Conservation (phyloP, 2,888 invertebrate genomes). For the Lymantria monacha region DNA sequence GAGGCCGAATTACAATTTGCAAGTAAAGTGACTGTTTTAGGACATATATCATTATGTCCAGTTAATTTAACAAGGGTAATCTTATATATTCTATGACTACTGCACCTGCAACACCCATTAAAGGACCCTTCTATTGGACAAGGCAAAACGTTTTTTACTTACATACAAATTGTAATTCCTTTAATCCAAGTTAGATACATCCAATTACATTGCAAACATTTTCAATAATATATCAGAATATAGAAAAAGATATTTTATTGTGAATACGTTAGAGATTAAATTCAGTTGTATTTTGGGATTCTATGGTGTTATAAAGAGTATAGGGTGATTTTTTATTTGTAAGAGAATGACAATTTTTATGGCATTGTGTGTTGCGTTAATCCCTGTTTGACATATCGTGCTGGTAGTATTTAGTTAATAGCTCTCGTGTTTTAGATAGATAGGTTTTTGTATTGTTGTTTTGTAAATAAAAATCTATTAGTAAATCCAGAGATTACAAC, state of each 20-base stretch:
- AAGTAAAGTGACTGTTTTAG: constrained; percentile 3
- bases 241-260: constrained; percentile 21
- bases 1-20: background rate
- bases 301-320: constrained; percentile 32
- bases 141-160: constrained; percentile 65
- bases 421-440: constrained; percentile 52
- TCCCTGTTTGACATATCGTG: constrained; percentile 76
- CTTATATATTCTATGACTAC: constrained; percentile 49
- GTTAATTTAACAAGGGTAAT: constrained; percentile 45
- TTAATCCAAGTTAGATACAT: constrained; percentile 78
- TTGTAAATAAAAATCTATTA: constrained; percentile 31
- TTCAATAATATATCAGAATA: constrained; percentile 11
- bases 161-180: constrained; percentile 78
- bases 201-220: constrained; percentile 74
- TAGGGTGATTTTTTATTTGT: constrained; percentile 61
- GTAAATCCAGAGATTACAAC: constrained; percentile 26
- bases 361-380: constrained; percentile 69
- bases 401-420: constrained; percentile 71
- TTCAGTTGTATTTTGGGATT: constrained; percentile 23
- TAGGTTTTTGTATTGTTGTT: constrained; percentile 54
- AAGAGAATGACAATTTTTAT: constrained; percentile 71
- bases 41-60: constrained; percentile 20
- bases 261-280: constrained; percentile 20
- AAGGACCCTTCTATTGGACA: constrained; percentile 48
- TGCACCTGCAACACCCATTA: constrained; percentile 70